Conservation (phyloP, 1,140 invertebrate genomes). For the Drosophila parabipectinata region DNA sequence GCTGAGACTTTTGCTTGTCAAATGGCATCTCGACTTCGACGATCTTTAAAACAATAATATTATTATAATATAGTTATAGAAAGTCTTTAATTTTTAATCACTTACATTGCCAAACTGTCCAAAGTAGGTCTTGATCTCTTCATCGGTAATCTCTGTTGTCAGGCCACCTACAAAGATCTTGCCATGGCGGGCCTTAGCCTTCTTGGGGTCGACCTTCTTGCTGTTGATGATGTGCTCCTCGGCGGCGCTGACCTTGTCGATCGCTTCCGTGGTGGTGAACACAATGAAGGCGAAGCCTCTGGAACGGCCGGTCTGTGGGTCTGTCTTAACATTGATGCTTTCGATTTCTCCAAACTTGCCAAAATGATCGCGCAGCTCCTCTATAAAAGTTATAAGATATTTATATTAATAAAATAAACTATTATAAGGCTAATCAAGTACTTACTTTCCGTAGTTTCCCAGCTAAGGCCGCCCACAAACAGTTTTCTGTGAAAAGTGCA, state of each 20-base stretch:
- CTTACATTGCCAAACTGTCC: conserved; percentile 94
- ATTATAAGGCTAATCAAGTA: conserved; percentile 5
- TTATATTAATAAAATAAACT: background rate
- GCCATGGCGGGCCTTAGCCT: conserved; percentile 95
- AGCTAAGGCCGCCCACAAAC: conserved; percentile 98
- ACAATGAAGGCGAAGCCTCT: conserved; percentile 98
- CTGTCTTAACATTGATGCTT: conserved; percentile 97
- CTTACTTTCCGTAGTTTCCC: conserved; percentile 99
- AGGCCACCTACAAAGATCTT: conserved; percentile 98
- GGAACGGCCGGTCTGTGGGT: conserved; percentile 94
- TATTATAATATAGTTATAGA: too few relatives aligned
- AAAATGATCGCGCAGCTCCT: conserved; percentile 96
- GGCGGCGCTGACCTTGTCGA: conserved; percentile 94
- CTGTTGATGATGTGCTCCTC: conserved; percentile 96
- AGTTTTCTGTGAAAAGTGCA: conserved; percentile 93
- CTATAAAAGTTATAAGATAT: conserved; percentile 86
- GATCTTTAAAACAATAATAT: conserved; percentile 89
- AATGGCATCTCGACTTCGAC: conserved; percentile 97
- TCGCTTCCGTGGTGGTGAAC: conserved; percentile 93
- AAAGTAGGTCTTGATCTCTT: conserved; percentile 96
- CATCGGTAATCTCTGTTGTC: conserved; percentile 94
- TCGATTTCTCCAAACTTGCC: conserved; percentile 95
- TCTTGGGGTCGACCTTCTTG: conserved; percentile 97
- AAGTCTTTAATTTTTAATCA: conserved; percentile 30
- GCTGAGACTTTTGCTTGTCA: conserved; percentile 97